Evolutionary conservation across 2,113 vertebrate genomes (phyloP), one percentile per base, ranked within the genome.

Genomic region (Ifrita kowaldi): DNA sequence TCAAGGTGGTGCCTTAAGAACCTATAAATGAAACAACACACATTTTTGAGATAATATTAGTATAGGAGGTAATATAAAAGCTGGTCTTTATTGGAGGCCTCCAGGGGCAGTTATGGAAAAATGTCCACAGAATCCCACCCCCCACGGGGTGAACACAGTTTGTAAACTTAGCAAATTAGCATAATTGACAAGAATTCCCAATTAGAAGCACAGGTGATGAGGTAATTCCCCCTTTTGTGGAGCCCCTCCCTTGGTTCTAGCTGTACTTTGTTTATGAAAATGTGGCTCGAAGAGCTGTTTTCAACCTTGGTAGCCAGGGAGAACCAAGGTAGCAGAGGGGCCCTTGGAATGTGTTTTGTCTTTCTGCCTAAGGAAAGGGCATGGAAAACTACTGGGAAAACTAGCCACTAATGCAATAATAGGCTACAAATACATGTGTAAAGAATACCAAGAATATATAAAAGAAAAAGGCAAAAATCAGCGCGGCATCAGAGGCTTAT

Each of bases 11-110:
- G 53, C 42, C 57, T 59, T 41, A 49, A 28, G 44, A 49, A 18
- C 18, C 9, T 6, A 6, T 9, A 39, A 27, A 81, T 39, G 5
- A 82, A 59, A 57, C 23, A 39, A 33, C n/a, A 39, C 41, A 27
- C 23, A 17, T 5, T 49, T 59, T 33, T 0, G 1, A 33, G 44
- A 49, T 57, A 41, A n/a, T 41, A 39, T 27, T 57, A 7, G 10
- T 27, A 7, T 5, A 49, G 17, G 78, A 49, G 14, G 11, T 22
- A 32, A 33, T 22, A 33, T 3, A 39, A 68, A 39, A 68, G 22
- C 52, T 57, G 23, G 8, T 39, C 10, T 39, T 57, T 27, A 57
- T 8, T 47, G 41, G 41, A 57, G 16, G 17, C 22, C n/a, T 57
- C 14, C n/a, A 33, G n/a, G 42, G 26, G 42, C 11, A 49, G 11